A percentile compares a stretch with the other conserved stretches of the same genome.
Evolutionary conservation across 2,797 vertebrate species (phyloP).

Genomic region (Girardinus metallicus): DNA sequence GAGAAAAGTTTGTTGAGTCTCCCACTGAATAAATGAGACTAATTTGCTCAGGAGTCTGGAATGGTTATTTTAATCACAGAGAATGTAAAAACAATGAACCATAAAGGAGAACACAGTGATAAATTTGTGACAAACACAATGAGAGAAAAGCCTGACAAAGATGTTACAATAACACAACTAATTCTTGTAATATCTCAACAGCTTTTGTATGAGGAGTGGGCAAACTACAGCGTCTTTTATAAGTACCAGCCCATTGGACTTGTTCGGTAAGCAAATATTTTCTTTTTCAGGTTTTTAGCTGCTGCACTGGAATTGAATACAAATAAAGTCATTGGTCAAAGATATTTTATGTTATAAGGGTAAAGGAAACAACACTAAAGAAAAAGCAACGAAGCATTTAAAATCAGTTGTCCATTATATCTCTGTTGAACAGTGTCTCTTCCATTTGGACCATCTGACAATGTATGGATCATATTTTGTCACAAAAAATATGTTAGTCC

Average conservation of each 20-base stretch:
- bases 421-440: background rate
- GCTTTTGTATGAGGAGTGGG: constrained; percentile 96
- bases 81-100: background rate
- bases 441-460: background rate
- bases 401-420: background rate
- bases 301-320: background rate
- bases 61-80: background rate
- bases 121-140: background rate
- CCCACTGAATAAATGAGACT: too few species aligned
- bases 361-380: background rate
- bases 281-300: background rate
- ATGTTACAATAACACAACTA: background rate
- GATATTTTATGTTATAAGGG: background rate
- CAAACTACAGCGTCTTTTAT: constrained; percentile 93
- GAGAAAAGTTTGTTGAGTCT: too few species aligned
- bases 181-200: constrained; percentile 54
- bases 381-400: background rate
- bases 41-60: too few species aligned
- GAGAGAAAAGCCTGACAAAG: background rate
- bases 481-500: background rate
- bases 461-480: background rate
- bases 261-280: constrained; percentile 83
- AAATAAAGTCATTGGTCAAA: background rate
- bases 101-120: background rate
- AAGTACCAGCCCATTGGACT: constrained; percentile 95